These are phyloP conservation scores for Micoletzkya japonica DNA, from an alignment of 2,888 invertebrate genomes.

Conservation along the genomic window DNA sequence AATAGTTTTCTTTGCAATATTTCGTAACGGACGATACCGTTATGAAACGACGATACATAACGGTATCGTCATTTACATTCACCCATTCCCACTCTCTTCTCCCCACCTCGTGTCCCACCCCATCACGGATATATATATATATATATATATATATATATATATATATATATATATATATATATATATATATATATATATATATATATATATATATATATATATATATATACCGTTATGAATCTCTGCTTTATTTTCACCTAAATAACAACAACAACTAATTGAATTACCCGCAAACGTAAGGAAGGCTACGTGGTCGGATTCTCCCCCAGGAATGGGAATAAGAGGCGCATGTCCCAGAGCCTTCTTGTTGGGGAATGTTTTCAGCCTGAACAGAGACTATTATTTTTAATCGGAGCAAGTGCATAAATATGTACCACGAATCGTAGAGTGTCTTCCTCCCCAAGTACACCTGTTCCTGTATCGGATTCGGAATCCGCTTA, in stretches of 20 bases:
- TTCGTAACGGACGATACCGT: background rate
- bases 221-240: too few relatives aligned
- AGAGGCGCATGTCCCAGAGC: constrained; percentile 34
- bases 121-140: too few relatives aligned
- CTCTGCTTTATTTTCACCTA: background rate
- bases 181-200: too few relatives aligned
- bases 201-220: too few relatives aligned
- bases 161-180: too few relatives aligned
- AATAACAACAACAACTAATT: background rate
- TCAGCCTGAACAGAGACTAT: background rate
- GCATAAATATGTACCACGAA: background rate
- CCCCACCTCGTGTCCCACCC: too few relatives aligned
- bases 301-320: constrained; percentile 65
- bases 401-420: background rate
- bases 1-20: background rate
- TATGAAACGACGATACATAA: too few relatives aligned
- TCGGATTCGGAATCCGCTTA: constrained; percentile 19
- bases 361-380: constrained; percentile 28
- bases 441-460: constrained; percentile 28
- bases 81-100: too few relatives aligned
- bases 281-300: background rate
- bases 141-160: too few relatives aligned
- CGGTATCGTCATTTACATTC: too few relatives aligned
- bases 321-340: constrained; percentile 63
- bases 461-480: constrained; percentile 2